Evolutionary conservation across 2,888 invertebrate species (phyloP), one percentile per base, ranked within the genome.

Genomic region (Pterostichus madidus): DNA sequence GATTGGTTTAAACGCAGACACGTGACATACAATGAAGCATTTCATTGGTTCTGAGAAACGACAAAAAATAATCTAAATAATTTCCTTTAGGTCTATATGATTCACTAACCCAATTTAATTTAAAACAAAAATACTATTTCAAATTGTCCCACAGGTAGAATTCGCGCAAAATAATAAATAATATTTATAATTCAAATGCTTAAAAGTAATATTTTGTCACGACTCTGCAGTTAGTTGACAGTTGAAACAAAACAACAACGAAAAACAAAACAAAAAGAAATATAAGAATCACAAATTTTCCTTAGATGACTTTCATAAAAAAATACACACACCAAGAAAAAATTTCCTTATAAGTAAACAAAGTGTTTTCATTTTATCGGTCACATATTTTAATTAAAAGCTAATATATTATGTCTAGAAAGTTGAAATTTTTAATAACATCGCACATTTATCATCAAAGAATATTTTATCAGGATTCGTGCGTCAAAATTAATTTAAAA

Each of bases 131-230:
- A 35, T 35, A 5, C 6, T 35, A 35, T 35, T 35, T 35, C 35
- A 35, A 35, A 35, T 53, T 59, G 1, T 59, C 59, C 24, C 24
- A 59, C 24, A 59, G 59, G 59, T 59, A 59, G 24, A 59, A 59
- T 59, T 59, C 59, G 31, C 8, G 24, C n/a, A n/a, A 10, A 10
- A 59, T 31, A 59, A 59, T 59, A 59, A 59, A 61, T 64, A 64
- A 64, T 64, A 64, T 64, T 64, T 64, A 32, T 13, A 64, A 64
- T 64, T 64, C 13, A 32, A 64, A 64, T 35, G 3, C 35, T 61
- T 35, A 32, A n/a, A 61, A 61, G 32, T 32, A 5, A 32, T 32
- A 61, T 61, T 61, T 61, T 31, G 11, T 31, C 31, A 8, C 17
- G 24, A 59, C 8, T 59, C 31, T 10, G 5, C 59, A 17, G n/a